Base-by-base conservation (phyloP, 1,140 invertebrate genomes). In the Pararge aegeria region DNA sequence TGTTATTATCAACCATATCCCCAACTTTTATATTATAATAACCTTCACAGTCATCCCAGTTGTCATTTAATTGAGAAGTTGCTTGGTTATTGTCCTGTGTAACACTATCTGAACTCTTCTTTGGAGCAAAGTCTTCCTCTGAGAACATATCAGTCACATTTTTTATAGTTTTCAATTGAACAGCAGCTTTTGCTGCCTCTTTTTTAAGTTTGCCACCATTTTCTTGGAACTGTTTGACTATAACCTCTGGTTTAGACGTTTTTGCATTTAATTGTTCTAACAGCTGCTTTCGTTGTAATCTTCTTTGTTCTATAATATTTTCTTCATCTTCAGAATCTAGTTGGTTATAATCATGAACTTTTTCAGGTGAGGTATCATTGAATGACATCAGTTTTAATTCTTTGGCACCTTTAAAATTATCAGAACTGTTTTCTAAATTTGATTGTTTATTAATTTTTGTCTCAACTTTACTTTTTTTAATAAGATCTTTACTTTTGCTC, bases 1-100 rank as follows among this genome's bases (percentile, higher is more conserved):
- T 92, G 37, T 93, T 94, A 40, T 80, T 80, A 87, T 99, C 96
- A 54, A 99, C 85, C 0, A 94, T 93, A 92, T 99, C 98, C 5
- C 98, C 97, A 74, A 99, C 97, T 68, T 97, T 93, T 13, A 99
- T 97, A 54, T 98, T 93, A 84, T 97, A 98, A 89, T 98, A 99
- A 44, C 98, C 98, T 91, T 99, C 98, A 24, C 96, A 94, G 92
- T 99, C 98, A 89, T 99, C 98, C 98, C 98, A 99, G 83, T 99
- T 99, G 87, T 99, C 98, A 20, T 94, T 97, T 13, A 98, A 90
- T 72, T 94, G 94, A 2, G 95, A 94, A 91, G 97, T 97, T 74
- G 96, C 95, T 42, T 93, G 92, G 49, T 92, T 93, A 64, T 92
- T 83, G 69, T 91, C 93, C 91, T 94, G 90, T 62, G 91, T 92